Conservation (phyloP, 2,113 vertebrate genomes). For the Apodemus speciosus region DNA sequence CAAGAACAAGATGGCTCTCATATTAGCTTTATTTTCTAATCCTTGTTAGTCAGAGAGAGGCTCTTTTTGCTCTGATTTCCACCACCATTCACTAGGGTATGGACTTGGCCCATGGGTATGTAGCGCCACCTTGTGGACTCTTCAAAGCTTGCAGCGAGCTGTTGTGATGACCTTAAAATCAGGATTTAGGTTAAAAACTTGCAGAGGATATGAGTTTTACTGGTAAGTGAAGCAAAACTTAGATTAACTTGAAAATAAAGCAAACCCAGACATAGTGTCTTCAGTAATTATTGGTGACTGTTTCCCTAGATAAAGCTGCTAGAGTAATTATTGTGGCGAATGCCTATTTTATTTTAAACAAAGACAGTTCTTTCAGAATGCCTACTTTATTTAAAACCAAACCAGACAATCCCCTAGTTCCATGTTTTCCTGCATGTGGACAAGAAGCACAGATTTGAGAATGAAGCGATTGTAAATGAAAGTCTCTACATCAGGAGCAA, state of each 20-base stretch:
- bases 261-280: not conserved
- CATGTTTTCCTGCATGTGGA: not conserved
- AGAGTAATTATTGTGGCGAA: not conserved
- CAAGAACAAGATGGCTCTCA: conserved; percentile 70
- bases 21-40: conserved; percentile 76
- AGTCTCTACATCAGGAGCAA: not conserved
- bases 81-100: conserved; percentile 36
- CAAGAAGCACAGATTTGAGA: not conserved
- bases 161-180: not conserved
- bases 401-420: not conserved
- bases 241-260: not conserved
- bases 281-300: not conserved
- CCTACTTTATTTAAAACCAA: conserved; percentile 40
- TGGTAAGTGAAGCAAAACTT: not conserved
- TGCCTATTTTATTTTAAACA: not conserved
- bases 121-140: conserved; percentile 71
- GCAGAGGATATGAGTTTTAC: conserved; percentile 10
- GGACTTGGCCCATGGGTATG: conserved; percentile 58
- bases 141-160: conserved; percentile 45
- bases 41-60: conserved; percentile 64
- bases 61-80: conserved; percentile 70
- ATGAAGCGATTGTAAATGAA: conserved; percentile 1
- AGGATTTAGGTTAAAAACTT: conserved; percentile 13
- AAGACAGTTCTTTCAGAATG: not conserved
- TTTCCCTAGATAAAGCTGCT: not conserved